Evolutionary conservation across 2,113 vertebrate species (phyloP).

Genomic region (Petromus typicus): DNA sequence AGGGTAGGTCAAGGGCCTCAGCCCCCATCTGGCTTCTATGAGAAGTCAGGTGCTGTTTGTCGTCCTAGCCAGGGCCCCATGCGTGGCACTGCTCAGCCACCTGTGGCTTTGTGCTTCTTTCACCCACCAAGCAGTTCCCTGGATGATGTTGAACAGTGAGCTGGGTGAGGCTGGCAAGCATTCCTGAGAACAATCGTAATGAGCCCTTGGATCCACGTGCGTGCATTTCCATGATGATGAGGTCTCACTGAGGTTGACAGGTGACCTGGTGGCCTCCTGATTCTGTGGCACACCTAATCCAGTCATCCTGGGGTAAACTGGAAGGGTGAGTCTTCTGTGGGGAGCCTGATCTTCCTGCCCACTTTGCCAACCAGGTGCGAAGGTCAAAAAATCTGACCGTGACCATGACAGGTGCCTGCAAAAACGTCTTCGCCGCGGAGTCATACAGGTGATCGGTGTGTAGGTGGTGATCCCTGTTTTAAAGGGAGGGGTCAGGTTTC

Average conservation of each 20-base stretch:
- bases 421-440: accelerated
- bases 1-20: too few relatives aligned
- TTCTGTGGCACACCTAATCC: background rate
- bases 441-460: accelerated
- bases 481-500: background rate
- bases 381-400: accelerated
- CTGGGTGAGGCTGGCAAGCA: background rate
- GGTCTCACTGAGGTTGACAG: accelerated
- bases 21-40: background rate
- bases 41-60: accelerated
- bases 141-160: background rate
- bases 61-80: accelerated
- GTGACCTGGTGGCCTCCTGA: accelerated
- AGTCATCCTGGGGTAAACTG: background rate
- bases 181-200: background rate
- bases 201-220: background rate
- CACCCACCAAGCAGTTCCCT: accelerated
- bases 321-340: accelerated
- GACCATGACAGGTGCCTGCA: background rate
- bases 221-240: background rate
- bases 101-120: too few relatives aligned
- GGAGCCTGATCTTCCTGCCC: background rate
- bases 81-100: accelerated
- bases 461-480: background rate
- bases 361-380: accelerated